A percentile compares a stretch with the other conserved stretches of the same genome.
phyloP scores from a whole-genome alignment of 2,113 vertebrate genomes.

The Macrotus californicus region DNA sequence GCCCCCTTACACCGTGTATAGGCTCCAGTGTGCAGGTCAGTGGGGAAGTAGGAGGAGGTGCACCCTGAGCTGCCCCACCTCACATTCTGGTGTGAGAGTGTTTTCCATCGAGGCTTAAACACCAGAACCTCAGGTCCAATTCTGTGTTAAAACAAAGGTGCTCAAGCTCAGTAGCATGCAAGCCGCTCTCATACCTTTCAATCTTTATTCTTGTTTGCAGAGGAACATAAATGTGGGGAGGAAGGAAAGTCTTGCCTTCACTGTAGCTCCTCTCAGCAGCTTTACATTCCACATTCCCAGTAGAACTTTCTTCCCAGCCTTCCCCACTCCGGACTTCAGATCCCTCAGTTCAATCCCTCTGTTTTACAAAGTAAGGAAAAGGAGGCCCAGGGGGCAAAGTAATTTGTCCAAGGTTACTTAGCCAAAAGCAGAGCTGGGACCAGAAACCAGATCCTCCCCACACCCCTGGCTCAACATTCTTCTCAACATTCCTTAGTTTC shows the following conservation, averaged over 20 bases:
- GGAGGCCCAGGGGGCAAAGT: background rate
- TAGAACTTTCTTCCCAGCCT: background rate
- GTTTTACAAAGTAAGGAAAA: background rate
- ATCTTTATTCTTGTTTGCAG: background rate
- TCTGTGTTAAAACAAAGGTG: background rate
- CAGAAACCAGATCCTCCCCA: background rate
- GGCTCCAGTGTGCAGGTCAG: slow-evolving; percentile 67
- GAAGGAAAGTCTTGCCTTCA: background rate
- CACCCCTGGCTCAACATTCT: background rate
- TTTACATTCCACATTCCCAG: background rate
- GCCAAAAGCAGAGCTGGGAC: background rate
- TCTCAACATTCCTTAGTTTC: background rate
- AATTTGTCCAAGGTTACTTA: background rate
- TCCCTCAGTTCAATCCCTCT: background rate
- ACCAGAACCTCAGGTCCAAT: background rate
- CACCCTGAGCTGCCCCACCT: background rate
- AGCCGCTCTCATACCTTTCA: background rate
- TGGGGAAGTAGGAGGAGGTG: background rate
- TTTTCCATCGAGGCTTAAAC: background rate
- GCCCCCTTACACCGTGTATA: slow-evolving; percentile 42
- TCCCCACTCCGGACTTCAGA: background rate
- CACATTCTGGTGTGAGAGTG: background rate
- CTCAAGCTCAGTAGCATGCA: background rate
- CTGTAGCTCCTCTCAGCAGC: background rate
- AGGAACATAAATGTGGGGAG: background rate